A percentile compares a stretch with the other conserved stretches of the same genome.
Conservation (phyloP, 1,140 invertebrate species). For the Temnothorax curvispinosus region DNA sequence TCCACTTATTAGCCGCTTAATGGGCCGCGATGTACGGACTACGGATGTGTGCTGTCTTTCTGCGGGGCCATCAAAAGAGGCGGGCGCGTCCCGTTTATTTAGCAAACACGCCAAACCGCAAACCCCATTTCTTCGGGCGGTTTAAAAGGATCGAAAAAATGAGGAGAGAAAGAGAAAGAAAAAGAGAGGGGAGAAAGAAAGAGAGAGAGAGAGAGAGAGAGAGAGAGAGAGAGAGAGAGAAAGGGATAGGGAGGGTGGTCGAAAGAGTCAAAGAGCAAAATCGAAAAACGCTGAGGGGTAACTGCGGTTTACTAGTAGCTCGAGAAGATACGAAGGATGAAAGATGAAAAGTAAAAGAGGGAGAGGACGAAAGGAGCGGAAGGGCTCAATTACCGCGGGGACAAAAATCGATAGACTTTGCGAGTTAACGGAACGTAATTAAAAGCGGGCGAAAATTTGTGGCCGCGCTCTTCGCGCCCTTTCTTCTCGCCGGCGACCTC, state of each 20-base stretch:
- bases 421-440: slow-evolving; percentile 67
- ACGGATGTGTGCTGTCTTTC: slow-evolving; percentile 67
- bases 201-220: not conserved
- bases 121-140: slow-evolving; percentile 69
- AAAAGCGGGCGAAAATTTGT: slow-evolving; percentile 74
- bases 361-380: not conserved
- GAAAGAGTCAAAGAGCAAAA: not conserved
- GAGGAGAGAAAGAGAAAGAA: not conserved
- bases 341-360: not conserved
- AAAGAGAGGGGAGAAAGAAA: not conserved
- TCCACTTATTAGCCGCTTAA: slow-evolving; percentile 77
- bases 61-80: slow-evolving; percentile 72
- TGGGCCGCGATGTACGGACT: slow-evolving; percentile 73
- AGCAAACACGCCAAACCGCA: slow-evolving; percentile 75
- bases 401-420: slow-evolving; percentile 71
- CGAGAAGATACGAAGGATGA: not conserved
- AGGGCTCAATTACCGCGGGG: slow-evolving; percentile 59
- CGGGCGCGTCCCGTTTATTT: slow-evolving; percentile 72
- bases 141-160: slow-evolving; percentile 69
- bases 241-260: not conserved
- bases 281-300: not conserved
- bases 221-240: not conserved
- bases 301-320: slow-evolving; percentile 1
- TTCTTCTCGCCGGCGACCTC: slow-evolving; percentile 47
- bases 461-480: slow-evolving; percentile 43